Conservation (phyloP, 2,113 vertebrate genomes). For the Ifrita kowaldi region DNA sequence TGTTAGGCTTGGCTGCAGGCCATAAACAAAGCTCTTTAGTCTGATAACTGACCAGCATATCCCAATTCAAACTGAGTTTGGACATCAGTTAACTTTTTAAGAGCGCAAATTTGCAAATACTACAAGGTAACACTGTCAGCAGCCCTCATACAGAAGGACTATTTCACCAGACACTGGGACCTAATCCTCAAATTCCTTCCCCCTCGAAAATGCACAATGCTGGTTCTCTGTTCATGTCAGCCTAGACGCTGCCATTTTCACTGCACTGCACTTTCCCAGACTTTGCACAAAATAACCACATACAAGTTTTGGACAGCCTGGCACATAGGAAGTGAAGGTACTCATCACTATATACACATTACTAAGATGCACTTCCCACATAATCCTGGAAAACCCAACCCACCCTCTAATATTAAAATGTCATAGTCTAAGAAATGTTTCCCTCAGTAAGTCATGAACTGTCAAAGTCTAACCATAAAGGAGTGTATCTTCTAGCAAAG, state of each 20-base stretch:
- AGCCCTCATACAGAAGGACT: rapidly evolving
- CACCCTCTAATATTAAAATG: background rate
- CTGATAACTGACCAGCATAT: background rate
- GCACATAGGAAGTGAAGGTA: background rate
- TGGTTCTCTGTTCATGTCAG: background rate
- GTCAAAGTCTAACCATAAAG: background rate
- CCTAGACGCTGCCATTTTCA: background rate
- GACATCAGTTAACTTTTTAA: background rate
- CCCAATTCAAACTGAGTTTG: background rate
- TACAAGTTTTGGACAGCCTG: background rate
- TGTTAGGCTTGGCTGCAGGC: background rate
- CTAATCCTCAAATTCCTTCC: rapidly evolving
- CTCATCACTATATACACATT: background rate
- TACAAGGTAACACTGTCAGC: background rate
- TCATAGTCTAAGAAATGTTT: background rate
- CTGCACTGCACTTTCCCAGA: background rate
- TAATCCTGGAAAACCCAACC: background rate
- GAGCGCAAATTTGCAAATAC: background rate
- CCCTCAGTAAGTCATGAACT: background rate
- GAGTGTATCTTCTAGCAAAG: background rate
- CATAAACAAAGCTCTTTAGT: background rate
- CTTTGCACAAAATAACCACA: background rate
- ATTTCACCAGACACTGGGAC: background rate
- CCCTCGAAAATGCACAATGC: rapidly evolving
- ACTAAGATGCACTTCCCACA: background rate